Base-by-base conservation (phyloP, 2,113 vertebrate species). In the Anas platyrhynchos region DNA sequence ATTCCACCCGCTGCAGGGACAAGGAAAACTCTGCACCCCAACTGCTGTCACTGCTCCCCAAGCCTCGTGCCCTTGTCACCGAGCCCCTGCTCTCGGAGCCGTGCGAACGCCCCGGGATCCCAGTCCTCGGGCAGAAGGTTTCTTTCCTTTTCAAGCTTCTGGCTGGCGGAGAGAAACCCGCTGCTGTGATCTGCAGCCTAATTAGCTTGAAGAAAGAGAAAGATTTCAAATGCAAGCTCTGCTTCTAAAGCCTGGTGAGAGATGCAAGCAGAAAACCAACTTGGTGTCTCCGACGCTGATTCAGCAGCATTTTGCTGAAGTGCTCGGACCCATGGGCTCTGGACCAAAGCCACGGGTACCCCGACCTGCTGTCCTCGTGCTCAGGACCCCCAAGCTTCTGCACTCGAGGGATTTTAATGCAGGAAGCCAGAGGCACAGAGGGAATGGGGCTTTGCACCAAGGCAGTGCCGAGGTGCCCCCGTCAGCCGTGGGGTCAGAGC, bases 321-420 rank as follows among this genome's bases (percentile, higher is more conserved):
- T 8, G 43, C 56, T 46, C 17, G 7, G n/a, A 20, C 46, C 12
- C 25, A 23, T 13, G 50, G 58, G 58, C 12, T 52, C 50, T 41
- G 41, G 41, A 41, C 23, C 50, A 52, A 52, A 52, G 50, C 23
- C 13, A 52, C 12, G 1, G 32, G n/a, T 11, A 13, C 21, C 25
- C 22, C 16, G 34, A 52, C n/a, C 46, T 50, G 34, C 68, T 34
- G 34, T 18, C 48, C 26, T 26, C 7, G 23, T 52, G 48, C 68
- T 71, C 27, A 11, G 0, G 9, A 29, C 46, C 69, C 56, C 41
- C 1, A 0, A 0, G 16, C 17, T 55, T 21, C 27, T 72, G 74
- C 22, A 21, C 58, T 21, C 1, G 10, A 74, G 63, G 74, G 68
- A 79, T 25, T 67, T 6, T 90, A 72, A 38, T 1, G 22, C 43